Evolutionary conservation across 2,888 invertebrate species (phyloP).

Genomic region (Lagria hirta): DNA sequence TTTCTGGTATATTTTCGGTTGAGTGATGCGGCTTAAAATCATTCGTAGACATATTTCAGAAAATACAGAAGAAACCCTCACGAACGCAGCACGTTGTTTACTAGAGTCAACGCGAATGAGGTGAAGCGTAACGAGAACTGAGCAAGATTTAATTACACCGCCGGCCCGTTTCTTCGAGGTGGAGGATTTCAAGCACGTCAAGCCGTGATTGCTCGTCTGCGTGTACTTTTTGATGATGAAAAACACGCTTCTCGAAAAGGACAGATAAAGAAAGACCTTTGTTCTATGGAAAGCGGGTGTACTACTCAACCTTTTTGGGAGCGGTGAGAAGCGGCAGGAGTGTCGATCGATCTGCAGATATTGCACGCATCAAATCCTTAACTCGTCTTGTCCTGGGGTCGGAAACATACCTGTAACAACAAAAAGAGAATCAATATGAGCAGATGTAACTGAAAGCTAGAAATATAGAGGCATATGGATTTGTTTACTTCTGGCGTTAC

Average conservation of each 20-base stretch:
- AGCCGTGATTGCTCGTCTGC: conserved; percentile 9
- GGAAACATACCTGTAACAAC: conserved; percentile 14
- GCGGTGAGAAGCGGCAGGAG: conserved; percentile 1
- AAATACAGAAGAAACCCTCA: conserved; percentile 6
- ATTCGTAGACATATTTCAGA: conserved; percentile 16
- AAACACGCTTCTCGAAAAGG: too few relatives aligned
- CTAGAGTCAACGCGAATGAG: conserved; percentile 16
- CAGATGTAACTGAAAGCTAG: too few relatives aligned
- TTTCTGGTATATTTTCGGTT: conserved; percentile 8
- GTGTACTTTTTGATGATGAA: too few relatives aligned
- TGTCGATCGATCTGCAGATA: conserved; percentile 16
- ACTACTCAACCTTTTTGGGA: too few relatives aligned
- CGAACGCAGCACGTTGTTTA: conserved; percentile 18
- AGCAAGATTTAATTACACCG: conserved; percentile 25
- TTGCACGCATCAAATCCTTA: conserved; percentile 15
- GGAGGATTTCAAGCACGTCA: conserved; percentile 16
- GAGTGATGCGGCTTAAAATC: conserved; percentile 10
- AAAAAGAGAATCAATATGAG: conserved; percentile 10
- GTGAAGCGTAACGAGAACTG: conserved; percentile 19
- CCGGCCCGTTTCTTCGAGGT: conserved; percentile 18
- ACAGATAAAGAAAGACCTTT: too few relatives aligned
- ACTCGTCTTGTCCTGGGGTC: conserved; percentile 10
- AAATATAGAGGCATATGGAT: background rate
- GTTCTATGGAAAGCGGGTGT: too few relatives aligned
- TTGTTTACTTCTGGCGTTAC: background rate